Evolutionary conservation across 2,888 invertebrate species (phyloP).

Genomic region (Drosophila helvetica): DNA sequence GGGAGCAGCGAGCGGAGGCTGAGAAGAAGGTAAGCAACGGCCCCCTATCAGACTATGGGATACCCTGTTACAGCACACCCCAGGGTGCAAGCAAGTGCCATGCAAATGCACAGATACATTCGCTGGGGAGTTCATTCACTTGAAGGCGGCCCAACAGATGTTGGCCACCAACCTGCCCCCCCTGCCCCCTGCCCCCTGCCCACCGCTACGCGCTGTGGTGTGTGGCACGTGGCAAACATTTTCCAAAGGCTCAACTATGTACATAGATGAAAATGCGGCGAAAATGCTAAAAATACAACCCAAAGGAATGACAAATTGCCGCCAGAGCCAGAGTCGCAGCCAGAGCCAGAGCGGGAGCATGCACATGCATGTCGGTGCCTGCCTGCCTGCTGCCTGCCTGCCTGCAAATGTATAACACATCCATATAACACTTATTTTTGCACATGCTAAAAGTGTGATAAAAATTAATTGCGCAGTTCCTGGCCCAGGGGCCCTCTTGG

Average conservation of each 20-base stretch:
- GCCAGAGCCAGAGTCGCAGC: constrained; percentile 25
- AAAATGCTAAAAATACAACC: constrained; percentile 58
- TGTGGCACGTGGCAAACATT: constrained; percentile 69
- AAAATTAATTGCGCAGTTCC: constrained; percentile 82
- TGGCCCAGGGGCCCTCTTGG: neutral
- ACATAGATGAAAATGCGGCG: constrained; percentile 14
- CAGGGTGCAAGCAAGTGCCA: neutral
- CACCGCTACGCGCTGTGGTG: neutral
- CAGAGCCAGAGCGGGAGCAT: constrained; percentile 19
- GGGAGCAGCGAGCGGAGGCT: constrained; percentile 12
- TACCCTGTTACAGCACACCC: no score
- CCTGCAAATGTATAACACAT: constrained; percentile 12
- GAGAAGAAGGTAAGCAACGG: constrained; percentile 56
- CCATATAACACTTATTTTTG: constrained; percentile 46
- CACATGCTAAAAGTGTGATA: constrained; percentile 81
- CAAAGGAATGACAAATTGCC: constrained; percentile 70
- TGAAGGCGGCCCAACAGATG: constrained; percentile 30
- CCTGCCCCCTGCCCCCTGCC: neutral
- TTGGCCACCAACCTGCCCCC: constrained; percentile 6
- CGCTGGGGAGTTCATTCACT: constrained; percentile 65
- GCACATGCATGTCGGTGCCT: constrained; percentile 45
- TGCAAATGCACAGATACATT: constrained; percentile 3
- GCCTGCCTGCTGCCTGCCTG: constrained; percentile 3
- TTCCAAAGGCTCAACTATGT: constrained; percentile 61
- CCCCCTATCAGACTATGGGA: no score